Evolutionary conservation across 1,140 invertebrate genomes (phyloP).

Genomic region (Stratiolaelaps scimitus): DNA sequence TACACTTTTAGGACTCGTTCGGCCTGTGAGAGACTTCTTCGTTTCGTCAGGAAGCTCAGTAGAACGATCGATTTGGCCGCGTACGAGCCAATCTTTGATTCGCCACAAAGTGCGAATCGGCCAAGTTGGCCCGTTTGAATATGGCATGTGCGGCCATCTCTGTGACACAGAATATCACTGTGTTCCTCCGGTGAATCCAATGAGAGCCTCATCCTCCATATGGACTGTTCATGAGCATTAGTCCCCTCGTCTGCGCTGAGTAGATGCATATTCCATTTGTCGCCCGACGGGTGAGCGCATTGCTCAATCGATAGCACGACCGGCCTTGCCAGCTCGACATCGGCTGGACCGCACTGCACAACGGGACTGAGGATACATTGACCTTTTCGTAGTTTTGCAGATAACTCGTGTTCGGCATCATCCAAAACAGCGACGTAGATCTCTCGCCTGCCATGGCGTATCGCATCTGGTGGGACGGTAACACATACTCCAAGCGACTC

Average conservation of each 20-base stretch:
- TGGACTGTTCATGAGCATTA: neutral
- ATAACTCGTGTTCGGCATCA: slow-evolving; percentile 67
- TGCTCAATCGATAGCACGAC: slow-evolving; percentile 82
- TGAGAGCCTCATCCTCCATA: neutral
- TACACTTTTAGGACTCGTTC: slow-evolving; percentile 76
- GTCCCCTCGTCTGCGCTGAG: slow-evolving; percentile 40
- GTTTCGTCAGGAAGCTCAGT: slow-evolving; percentile 58
- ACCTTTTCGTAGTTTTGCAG: slow-evolving; percentile 52
- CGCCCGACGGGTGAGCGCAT: slow-evolving; percentile 46
- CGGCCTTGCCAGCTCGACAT: slow-evolving; percentile 67
- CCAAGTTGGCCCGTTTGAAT: slow-evolving; percentile 75
- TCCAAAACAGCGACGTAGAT: slow-evolving; percentile 72
- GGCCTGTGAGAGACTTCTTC: slow-evolving; percentile 46
- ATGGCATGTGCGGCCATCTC: slow-evolving; percentile 71
- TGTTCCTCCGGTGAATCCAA: neutral
- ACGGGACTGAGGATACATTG: slow-evolving; percentile 81
- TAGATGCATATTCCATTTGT: slow-evolving; percentile 14
- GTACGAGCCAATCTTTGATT: slow-evolving; percentile 48
- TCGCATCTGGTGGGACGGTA: slow-evolving; percentile 70
- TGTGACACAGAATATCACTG: slow-evolving; percentile 61
- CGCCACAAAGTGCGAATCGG: slow-evolving; percentile 73
- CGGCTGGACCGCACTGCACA: slow-evolving; percentile 67
- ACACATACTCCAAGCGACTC: slow-evolving; percentile 55
- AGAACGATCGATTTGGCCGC: slow-evolving; percentile 72
- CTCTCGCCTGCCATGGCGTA: slow-evolving; percentile 59